Percentiles rank a stretch among this genome's conserved stretches.
These are phyloP conservation scores for Euphydryas editha DNA, from an alignment of 2,888 invertebrate species.

Conservation along the genomic window DNA sequence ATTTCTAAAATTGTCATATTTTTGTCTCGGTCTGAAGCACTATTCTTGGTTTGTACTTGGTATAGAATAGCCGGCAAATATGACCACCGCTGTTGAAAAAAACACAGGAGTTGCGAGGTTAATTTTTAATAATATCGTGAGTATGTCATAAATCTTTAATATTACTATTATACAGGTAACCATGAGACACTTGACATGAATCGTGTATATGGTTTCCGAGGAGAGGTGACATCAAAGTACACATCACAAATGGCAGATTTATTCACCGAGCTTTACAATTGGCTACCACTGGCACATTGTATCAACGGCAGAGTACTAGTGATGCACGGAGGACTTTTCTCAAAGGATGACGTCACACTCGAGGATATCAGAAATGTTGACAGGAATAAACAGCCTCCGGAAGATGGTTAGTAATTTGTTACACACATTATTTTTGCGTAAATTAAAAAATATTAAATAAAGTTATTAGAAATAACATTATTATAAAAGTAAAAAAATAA, in stretches of 20 bases:
- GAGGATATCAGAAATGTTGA: slow-evolving; percentile 95
- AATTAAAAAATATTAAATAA: background rate
- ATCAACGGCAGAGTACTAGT: slow-evolving; percentile 92
- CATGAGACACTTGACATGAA: slow-evolving; percentile 99
- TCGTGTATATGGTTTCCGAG: slow-evolving; percentile 99
- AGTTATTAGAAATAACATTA: too few species aligned
- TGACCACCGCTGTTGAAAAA: too few species aligned
- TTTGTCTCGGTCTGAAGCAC: too few species aligned
- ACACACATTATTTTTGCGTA: background rate
- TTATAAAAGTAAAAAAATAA: too few species aligned
- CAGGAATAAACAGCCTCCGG: slow-evolving; percentile 98
- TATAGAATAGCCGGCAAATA: too few species aligned
- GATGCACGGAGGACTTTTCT: slow-evolving; percentile 99
- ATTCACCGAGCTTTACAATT: slow-evolving; percentile 99
- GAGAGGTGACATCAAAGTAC: slow-evolving; percentile 98
- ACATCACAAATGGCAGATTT: slow-evolving; percentile 97
- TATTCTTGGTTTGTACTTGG: too few species aligned
- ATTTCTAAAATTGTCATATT: too few species aligned
- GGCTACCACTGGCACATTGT: slow-evolving; percentile 97
- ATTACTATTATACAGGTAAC: slow-evolving; percentile 87
- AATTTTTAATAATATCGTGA: too few species aligned
- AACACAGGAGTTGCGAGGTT: too few species aligned
- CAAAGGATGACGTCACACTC: slow-evolving; percentile 95
- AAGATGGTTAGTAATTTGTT: slow-evolving; percentile 87
- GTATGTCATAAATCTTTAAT: too few species aligned